Conservation (phyloP, 1,140 invertebrate species). For the Brachionus sp. region DNA sequence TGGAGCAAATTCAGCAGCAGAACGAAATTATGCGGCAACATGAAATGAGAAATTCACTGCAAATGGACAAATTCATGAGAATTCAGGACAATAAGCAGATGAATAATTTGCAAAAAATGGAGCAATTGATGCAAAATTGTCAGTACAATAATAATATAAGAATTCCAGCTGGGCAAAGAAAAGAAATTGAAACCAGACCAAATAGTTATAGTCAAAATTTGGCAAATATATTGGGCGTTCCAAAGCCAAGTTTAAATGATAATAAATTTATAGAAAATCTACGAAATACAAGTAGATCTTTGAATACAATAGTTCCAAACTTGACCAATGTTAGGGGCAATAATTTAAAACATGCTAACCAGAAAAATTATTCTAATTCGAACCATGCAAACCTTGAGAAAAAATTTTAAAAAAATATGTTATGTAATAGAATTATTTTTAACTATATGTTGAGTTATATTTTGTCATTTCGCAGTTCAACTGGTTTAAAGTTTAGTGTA, state of each 20-base stretch:
- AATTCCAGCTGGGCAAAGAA: neutral
- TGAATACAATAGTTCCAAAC: no score
- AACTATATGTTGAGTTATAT: no score
- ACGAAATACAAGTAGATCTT: no score
- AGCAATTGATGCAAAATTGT: neutral
- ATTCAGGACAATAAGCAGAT: neutral
- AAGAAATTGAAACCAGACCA: neutral
- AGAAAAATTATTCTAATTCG: no score
- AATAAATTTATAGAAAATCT: neutral
- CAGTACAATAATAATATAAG: neutral
- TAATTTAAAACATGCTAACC: no score
- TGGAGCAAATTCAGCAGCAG: neutral
- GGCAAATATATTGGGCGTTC: neutral
- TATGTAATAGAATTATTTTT: no score
- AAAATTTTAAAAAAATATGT: no score
- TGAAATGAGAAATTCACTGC: neutral
- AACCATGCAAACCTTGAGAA: no score
- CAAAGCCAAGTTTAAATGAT: neutral
- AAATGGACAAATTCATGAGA: neutral
- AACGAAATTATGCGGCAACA: neutral
- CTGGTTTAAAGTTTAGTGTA: no score
- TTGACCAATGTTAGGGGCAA: no score
- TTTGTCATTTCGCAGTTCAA: no score
- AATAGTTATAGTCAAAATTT: neutral
- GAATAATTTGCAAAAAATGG: neutral